These are phyloP conservation scores for Babylonia areolata DNA, from an alignment of 1,140 invertebrate species.

Conservation along the genomic window DNA sequence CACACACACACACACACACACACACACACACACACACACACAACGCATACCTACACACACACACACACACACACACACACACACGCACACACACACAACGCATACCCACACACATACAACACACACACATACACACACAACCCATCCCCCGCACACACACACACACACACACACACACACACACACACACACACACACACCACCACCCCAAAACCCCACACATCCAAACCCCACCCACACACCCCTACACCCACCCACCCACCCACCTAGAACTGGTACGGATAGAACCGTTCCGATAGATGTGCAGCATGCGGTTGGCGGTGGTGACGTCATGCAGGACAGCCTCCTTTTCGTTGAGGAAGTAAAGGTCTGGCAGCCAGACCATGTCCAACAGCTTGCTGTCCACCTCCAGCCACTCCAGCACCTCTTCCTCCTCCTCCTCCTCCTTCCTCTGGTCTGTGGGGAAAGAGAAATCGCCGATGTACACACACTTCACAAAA, in stretches of 20 bases:
- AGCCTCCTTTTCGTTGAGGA: slow-evolving; percentile 82
- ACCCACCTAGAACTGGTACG: slow-evolving; percentile 77
- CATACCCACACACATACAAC: not conserved
- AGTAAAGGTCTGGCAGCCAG: slow-evolving; percentile 84
- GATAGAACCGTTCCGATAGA: slow-evolving; percentile 81
- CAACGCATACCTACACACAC: no score
- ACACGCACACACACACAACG: not conserved
- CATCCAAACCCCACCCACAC: not conserved
- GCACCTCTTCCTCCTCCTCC: not conserved
- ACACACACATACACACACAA: not conserved
- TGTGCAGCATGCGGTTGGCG: slow-evolving; percentile 82
- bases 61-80: not conserved
- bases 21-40: not conserved
- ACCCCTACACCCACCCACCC: no score
- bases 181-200: not conserved
- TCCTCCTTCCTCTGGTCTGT: not conserved
- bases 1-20: not conserved
- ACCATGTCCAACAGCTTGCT: slow-evolving; percentile 87
- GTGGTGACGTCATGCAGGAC: slow-evolving; percentile 74
- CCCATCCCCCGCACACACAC: not conserved
- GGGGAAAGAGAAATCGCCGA: no score
- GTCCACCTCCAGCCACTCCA: slow-evolving; percentile 77
- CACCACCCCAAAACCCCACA: not conserved
- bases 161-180: not conserved
- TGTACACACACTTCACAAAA: no score